These are phyloP conservation scores for Pararge aegeria DNA, from an alignment of 1,140 invertebrate species.

Conservation along the genomic window DNA sequence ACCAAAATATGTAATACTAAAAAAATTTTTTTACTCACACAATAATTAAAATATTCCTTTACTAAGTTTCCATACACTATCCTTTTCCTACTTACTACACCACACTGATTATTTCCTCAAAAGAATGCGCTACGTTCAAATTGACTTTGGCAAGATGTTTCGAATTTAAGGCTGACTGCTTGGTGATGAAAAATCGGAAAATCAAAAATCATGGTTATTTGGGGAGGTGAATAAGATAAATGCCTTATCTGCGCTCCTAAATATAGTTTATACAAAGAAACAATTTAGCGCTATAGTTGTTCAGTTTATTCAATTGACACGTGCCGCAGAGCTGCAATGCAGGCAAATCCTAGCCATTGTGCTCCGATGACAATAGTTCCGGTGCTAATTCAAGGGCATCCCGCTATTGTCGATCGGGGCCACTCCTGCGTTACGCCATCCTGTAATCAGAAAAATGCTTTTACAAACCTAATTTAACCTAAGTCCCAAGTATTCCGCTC, in stretches of 20 bases:
- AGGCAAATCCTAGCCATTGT: slow-evolving; percentile 71
- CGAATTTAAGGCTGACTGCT: too few relatives aligned
- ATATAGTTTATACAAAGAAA: slow-evolving; percentile 3
- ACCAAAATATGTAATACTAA: too few relatives aligned
- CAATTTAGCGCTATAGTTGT: slow-evolving; percentile 37
- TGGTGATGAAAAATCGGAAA: too few relatives aligned
- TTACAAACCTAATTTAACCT: slow-evolving; percentile 4
- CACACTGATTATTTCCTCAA: too few relatives aligned
- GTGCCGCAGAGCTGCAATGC: slow-evolving; percentile 48
- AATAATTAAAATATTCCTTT: too few relatives aligned
- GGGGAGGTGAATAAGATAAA: background rate
- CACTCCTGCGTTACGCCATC: slow-evolving; percentile 38
- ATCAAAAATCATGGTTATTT: too few relatives aligned
- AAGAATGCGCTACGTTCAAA: too few relatives aligned
- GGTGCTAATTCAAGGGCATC: slow-evolving; percentile 71
- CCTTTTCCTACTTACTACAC: too few relatives aligned
- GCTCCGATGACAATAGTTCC: slow-evolving; percentile 63
- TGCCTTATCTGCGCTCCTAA: background rate
- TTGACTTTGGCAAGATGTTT: too few relatives aligned
- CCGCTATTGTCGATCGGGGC: slow-evolving; percentile 49
- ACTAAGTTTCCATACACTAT: too few relatives aligned
- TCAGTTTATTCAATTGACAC: slow-evolving; percentile 43
- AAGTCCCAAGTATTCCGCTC: too few relatives aligned
- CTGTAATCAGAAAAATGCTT: slow-evolving; percentile 13
- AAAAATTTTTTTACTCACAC: too few relatives aligned